Evolutionary conservation across 2,797 vertebrate species (phyloP).

Genomic region (Dendrocincla fuliginosa): DNA sequence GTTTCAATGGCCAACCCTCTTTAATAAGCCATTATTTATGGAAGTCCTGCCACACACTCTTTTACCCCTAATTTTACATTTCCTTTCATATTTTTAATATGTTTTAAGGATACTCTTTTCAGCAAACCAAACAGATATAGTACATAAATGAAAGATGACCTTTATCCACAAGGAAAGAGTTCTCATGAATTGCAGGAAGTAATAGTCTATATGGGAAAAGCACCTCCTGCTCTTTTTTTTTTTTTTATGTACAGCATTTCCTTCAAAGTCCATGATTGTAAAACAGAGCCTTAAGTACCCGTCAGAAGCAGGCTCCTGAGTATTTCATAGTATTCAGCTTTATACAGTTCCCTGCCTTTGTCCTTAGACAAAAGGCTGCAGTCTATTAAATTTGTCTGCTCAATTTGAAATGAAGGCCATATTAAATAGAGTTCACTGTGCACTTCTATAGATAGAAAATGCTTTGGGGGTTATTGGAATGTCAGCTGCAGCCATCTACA

Average conservation of each 20-base stretch:
- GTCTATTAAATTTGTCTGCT: constrained; percentile 57
- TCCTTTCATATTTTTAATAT: constrained; percentile 9
- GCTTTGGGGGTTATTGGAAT: background rate
- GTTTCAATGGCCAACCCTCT: background rate
- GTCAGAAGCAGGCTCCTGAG: constrained; percentile 21
- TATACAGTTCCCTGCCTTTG: constrained; percentile 20
- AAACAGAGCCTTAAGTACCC: constrained; percentile 29
- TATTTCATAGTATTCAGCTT: constrained; percentile 22
- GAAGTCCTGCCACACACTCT: background rate
- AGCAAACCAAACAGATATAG: constrained; percentile 45
- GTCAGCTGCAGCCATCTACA: background rate
- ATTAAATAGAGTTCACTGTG: constrained; percentile 29
- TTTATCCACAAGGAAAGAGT: constrained; percentile 71
- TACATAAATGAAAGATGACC: constrained; percentile 72
- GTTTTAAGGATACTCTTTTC: constrained; percentile 52
- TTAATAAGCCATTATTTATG: constrained; percentile 9
- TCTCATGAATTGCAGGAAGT: constrained; percentile 73
- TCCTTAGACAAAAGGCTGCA: constrained; percentile 20
- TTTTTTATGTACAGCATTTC: constrained; percentile 44
- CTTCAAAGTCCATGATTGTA: constrained; percentile 25
- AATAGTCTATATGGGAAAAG: constrained; percentile 67
- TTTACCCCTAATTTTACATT: background rate
- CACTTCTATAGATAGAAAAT: constrained; percentile 9
- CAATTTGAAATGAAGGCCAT: constrained; percentile 35
- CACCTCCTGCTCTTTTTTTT: constrained; percentile 32